Conservation (phyloP, 2,888 invertebrate genomes). For the Drosophila aldrichi region DNA sequence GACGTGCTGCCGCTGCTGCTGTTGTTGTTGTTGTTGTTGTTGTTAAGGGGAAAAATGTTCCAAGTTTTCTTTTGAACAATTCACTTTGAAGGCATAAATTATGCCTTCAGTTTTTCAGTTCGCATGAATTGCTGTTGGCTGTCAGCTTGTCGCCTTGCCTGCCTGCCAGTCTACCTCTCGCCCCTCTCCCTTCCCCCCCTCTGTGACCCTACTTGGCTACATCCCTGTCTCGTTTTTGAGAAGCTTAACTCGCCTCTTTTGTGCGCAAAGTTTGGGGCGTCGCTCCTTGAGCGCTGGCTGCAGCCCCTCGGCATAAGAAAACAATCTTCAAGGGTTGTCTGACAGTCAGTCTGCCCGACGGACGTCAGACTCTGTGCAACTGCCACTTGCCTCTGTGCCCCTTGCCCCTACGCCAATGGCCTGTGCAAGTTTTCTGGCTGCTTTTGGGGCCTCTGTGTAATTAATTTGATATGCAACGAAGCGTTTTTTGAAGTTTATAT, state of each 20-base stretch:
- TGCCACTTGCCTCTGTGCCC: background rate
- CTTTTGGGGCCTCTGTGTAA: conserved; percentile 63
- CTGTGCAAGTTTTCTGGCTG: conserved; percentile 33
- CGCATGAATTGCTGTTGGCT: conserved; percentile 62
- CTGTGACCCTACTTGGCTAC: background rate
- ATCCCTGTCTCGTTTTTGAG: conserved; percentile 5
- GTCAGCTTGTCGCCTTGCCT: conserved; percentile 64
- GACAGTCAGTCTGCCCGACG: conserved; percentile 49
- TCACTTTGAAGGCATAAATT: conserved; percentile 81
- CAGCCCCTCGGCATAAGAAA: conserved; percentile 72
- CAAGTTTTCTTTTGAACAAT: conserved; percentile 73
- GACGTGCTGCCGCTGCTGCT: conserved; percentile 28
- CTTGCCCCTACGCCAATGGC: background rate
- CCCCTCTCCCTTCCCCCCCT: background rate
- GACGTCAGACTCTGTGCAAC: conserved; percentile 28
- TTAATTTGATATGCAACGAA: conserved; percentile 81
- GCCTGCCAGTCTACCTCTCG: background rate
- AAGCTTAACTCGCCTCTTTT: conserved; percentile 71
- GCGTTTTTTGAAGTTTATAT: conserved; percentile 81
- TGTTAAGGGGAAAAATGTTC: conserved; percentile 63
- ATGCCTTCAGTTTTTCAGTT: conserved; percentile 78
- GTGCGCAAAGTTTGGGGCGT: conserved; percentile 63
- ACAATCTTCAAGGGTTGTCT: conserved; percentile 80
- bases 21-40: conserved; percentile 8
- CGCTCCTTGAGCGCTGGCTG: conserved; percentile 39